phyloP scores from a whole-genome alignment of 2,888 invertebrate species.

The Bhutanitis thaidina region DNA sequence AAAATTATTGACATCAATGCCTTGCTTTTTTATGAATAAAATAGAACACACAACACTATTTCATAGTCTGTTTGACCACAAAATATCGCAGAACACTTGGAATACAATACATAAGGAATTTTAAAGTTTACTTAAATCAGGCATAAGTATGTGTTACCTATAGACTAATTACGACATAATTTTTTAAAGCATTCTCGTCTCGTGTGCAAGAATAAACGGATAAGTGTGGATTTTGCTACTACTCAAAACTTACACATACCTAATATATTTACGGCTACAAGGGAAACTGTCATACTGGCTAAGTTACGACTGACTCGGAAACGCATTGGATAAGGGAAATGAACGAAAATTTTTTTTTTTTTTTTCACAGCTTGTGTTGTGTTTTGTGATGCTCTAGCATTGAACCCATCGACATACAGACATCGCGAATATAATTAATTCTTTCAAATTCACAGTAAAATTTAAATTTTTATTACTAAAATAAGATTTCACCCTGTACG shows the following conservation, averaged over 20 bases:
- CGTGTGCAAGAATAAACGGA: conserved; percentile 14
- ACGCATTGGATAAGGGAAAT: too few relatives aligned
- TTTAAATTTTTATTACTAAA: neutral
- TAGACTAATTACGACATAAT: conserved; percentile 10
- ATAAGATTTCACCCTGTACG: conserved; percentile 16
- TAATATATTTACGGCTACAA: neutral
- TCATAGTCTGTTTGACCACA: neutral
- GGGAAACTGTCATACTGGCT: too few relatives aligned
- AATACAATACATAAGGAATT: conserved; percentile 5
- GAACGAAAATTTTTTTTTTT: too few relatives aligned
- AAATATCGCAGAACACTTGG: conserved; percentile 1
- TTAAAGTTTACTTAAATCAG: conserved; percentile 5
- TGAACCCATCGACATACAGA: neutral
- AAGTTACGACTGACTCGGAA: too few relatives aligned
- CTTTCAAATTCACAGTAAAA: neutral
- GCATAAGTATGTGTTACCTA: conserved; percentile 6
- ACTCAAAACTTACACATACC: conserved; percentile 5
- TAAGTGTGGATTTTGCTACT: conserved; percentile 19
- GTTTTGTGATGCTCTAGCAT: neutral
- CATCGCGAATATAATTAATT: neutral
- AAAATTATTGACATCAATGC: conserved; percentile 1
- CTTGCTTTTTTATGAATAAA: neutral
- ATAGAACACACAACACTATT: conserved; percentile 4
- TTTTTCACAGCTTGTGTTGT: neutral
- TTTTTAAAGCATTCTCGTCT: conserved; percentile 11